Evolutionary conservation across 30 jellyfish, hydroid and myxozoan species (phyloP), one percentile per base, ranked within the genome.

Genomic region (Pelagia noctiluca): DNA sequence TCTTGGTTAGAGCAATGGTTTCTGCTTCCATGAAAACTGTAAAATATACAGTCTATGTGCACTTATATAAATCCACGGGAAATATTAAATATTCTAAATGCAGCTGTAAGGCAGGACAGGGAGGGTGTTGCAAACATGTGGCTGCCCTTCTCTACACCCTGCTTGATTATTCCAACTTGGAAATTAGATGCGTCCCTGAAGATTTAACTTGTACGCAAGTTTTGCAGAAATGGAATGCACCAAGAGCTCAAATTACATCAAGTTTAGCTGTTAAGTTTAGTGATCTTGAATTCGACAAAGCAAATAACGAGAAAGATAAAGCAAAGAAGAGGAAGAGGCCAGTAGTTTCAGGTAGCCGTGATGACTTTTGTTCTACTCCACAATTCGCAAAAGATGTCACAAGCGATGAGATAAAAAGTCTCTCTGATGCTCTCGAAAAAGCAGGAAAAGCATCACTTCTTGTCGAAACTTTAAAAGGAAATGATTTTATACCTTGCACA

Each of bases 361-460:
- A 42, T 42, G 57, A 42, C 12, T 16, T 42, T 42, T 42, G 57
- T 42, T 8, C 57, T 16, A 42, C 57, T 42, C 57, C 57, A 42
- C 57, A 42, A 42, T 42, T 42, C 16, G 57, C 57, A 42, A 42
- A 42, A 16, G 16, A 42, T 42, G 57, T 42, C 8, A 16, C 12
- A 42, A 42, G 57, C 12, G 57, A 42, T 42, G 57, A 42, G 16
- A 42, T 42, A 5, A 8, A 42, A 42, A 16, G 12, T 42, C 57
- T 42, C 16, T 42, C 57, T 42, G 77, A 72, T 30, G 85, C 0
- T 0, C 79, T 70, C 26, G 78, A 32, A 18, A 23, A 72, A 25
- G 22, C 32, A 48, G 65, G 19, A 21, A 72, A 72, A 28, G 73
- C 73, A 24, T 21, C 35, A 61, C 18, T 21, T 11, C 35, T 61